A percentile compares a stretch with the other conserved stretches of the same genome.
Conservation (phyloP, 2,797 vertebrate species). For the Parotocinclus haroldoi region DNA sequence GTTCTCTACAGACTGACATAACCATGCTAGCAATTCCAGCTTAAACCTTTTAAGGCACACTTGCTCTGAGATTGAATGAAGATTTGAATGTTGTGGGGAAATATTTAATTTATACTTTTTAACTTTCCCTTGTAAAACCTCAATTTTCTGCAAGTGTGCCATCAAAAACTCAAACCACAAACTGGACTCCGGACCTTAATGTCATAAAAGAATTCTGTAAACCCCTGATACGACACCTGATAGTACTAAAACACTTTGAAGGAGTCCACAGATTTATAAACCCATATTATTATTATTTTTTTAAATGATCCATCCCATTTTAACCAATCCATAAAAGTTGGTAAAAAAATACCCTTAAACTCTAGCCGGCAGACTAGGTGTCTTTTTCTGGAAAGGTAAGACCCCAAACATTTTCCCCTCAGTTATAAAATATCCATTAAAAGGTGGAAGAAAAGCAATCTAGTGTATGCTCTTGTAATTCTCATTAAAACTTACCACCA, state of each 20-base stretch:
- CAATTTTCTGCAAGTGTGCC: conserved; percentile 37
- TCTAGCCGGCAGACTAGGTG: conserved; percentile 46
- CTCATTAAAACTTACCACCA: conserved; percentile 99
- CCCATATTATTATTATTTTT: conserved; percentile 33
- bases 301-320: conserved; percentile 27
- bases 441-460: conserved; percentile 36
- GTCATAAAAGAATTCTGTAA: conserved; percentile 19
- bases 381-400: conserved; percentile 25
- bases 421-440: conserved; percentile 41
- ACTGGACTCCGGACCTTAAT: conserved; percentile 47
- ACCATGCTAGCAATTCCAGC: conserved; percentile 31
- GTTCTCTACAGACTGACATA: conserved; percentile 27
- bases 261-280: conserved; percentile 42
- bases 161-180: conserved; percentile 44
- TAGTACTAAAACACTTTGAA: conserved; percentile 24
- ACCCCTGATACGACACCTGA: conserved; percentile 12
- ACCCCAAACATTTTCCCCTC: conserved; percentile 32
- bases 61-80: conserved; percentile 37
- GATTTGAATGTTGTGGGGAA: conserved; percentile 9
- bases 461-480: conserved; percentile 95
- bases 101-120: conserved; percentile 1
- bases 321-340: conserved; percentile 29
- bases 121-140: conserved; percentile 16
- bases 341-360: conserved; percentile 44
- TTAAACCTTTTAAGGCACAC: conserved; percentile 43